Evolutionary conservation across 2,113 vertebrate species (phyloP), one percentile per base, ranked within the genome.

Genomic region (Fukomys damarensis): DNA sequence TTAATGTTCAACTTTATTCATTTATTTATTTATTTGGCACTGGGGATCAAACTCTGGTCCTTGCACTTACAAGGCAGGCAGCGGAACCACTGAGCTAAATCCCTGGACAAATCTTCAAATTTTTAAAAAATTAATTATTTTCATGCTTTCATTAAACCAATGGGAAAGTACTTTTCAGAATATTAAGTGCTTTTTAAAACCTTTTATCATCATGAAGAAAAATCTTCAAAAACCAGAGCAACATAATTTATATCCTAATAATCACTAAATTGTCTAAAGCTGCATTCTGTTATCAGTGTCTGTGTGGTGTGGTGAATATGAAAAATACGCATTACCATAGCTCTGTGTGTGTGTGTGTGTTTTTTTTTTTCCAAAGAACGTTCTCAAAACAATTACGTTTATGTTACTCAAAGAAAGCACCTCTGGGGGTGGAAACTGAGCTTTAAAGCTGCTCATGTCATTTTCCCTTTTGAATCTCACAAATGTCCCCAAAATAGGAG

Each of bases 91-190:
- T n/a, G n/a, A n/a, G n/a, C n/a, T n/a, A n/a, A n/a, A n/a, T n/a
- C n/a, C n/a, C n/a, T n/a, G n/a, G n/a, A n/a, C n/a, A n/a, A n/a
- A n/a, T n/a, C n/a, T n/a, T n/a, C n/a, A 95, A 3, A 89, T 46
- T 97, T 93, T 85, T 91, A 52, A 92, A 81, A 46, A 76, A 38
- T 17, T 16, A 91, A 74, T 68, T 54, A 38, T 65, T 87, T 95
- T 96, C 26, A 96, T 74, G 16, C 38, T 82, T 76, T 90, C 43
- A 84, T 58, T 49, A 74, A 91, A 70, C 70, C 81, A 79, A 93
- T 70, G 56, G 4, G 3, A 92, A 93, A 94, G 46, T 41, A 72
- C 20, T 81, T 94, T 94, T 91, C 65, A 96, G 86, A 89, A 70
- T 19, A 86, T 41, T 66, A 76, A 80, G 65, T 30, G 8, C 12